phyloP scores from a whole-genome alignment of 2,888 invertebrate genomes.

The Bombylius discolor region DNA sequence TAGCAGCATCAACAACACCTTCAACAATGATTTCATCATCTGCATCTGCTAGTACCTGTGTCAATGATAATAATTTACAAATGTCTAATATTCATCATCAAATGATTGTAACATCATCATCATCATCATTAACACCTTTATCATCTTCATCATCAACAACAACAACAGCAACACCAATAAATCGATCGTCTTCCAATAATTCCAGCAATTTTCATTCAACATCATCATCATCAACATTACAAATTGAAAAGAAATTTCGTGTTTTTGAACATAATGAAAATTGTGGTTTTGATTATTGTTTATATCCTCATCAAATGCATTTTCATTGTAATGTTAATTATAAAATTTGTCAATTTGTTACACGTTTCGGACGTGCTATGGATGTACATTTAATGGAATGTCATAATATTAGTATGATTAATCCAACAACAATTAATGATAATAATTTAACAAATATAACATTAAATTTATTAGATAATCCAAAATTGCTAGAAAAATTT shows the following conservation, averaged over 20 bases:
- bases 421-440: too few species aligned
- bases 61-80: constrained; percentile 16
- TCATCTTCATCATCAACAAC: constrained; percentile 6
- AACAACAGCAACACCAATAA: constrained; percentile 2
- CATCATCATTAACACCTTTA: not conserved
- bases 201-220: constrained; percentile 1
- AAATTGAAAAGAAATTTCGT: constrained; percentile 13
- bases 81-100: constrained; percentile 20
- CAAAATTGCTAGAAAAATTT: constrained; percentile 63
- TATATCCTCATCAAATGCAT: constrained; percentile 56
- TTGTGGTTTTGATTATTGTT: constrained; percentile 66
- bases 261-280: constrained; percentile 30
- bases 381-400: constrained; percentile 75
- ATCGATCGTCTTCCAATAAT: not conserved
- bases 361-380: constrained; percentile 63
- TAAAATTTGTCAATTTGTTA: constrained; percentile 66
- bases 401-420: constrained; percentile 42
- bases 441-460: too few species aligned
- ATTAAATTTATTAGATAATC: not conserved
- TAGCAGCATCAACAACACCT: constrained; percentile 9
- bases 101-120: constrained; percentile 4
- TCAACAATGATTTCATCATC: constrained; percentile 7
- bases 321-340: constrained; percentile 61
- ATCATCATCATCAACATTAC: constrained; percentile 15
- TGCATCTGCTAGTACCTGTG: constrained; percentile 1